phyloP scores from a whole-genome alignment of 1,140 invertebrate genomes.

The Tetraneura akinire region DNA sequence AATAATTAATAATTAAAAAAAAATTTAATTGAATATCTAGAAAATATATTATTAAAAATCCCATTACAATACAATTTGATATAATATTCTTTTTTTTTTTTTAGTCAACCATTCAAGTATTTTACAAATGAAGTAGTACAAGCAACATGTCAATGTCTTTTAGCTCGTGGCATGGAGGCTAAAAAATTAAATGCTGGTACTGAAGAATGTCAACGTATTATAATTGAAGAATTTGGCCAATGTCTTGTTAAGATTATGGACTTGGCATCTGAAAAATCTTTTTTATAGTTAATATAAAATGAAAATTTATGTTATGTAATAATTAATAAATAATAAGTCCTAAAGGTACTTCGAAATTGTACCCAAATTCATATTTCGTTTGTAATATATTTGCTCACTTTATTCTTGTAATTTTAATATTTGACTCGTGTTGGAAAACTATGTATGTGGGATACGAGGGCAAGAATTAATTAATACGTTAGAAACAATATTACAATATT shows the following conservation, averaged over 20 bases:
- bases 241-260: constrained; percentile 93
- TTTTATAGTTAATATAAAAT: constrained; percentile 24
- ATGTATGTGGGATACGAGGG: too few relatives aligned
- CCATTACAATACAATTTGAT: too few relatives aligned
- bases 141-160: constrained; percentile 90
- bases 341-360: not conserved
- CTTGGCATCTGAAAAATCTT: constrained; percentile 62
- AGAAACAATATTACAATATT: too few relatives aligned
- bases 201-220: constrained; percentile 78
- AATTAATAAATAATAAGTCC: too few relatives aligned
- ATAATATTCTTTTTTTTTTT: too few relatives aligned
- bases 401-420: constrained; percentile 8
- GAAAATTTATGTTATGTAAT: too few relatives aligned
- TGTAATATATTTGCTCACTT: constrained; percentile 20
- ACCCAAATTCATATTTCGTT: not conserved
- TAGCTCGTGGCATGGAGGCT: constrained; percentile 86
- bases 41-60: too few relatives aligned
- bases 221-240: constrained; percentile 92
- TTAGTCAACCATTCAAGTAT: constrained; percentile 76
- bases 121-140: constrained; percentile 92
- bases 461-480: too few relatives aligned
- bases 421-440: constrained; percentile 30
- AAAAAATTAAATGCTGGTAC: constrained; percentile 66
- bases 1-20: too few relatives aligned
- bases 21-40: too few relatives aligned